These are phyloP conservation scores for Rhingia campestris DNA, from an alignment of 2,888 invertebrate species.

Conservation along the genomic window DNA sequence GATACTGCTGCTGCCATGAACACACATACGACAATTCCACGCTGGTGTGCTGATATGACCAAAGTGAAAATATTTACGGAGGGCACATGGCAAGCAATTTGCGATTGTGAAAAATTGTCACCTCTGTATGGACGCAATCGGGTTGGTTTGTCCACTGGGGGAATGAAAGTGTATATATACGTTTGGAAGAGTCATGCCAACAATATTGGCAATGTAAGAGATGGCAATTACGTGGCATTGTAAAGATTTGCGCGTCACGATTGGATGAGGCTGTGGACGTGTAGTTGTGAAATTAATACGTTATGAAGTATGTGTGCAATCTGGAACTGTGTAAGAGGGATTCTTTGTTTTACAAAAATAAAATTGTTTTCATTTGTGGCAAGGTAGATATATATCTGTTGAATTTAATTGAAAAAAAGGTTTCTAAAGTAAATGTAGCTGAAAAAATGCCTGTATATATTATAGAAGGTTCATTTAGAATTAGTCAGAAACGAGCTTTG, in stretches of 20 bases:
- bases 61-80: constrained; percentile 31
- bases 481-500: too few relatives aligned
- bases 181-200: neutral
- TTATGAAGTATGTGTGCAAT: too few relatives aligned
- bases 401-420: too few relatives aligned
- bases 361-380: too few relatives aligned
- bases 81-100: constrained; percentile 35
- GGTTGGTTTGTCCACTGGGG: neutral
- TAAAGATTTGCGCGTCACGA: neutral
- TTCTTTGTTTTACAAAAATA: too few relatives aligned
- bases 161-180: neutral
- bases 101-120: constrained; percentile 36
- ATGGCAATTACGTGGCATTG: neutral
- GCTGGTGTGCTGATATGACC: neutral
- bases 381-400: too few relatives aligned
- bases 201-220: neutral
- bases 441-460: too few relatives aligned
- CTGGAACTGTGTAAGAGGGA: too few relatives aligned
- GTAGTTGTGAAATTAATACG: neutral
- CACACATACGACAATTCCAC: neutral
- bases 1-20: constrained; percentile 12
- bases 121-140: constrained; percentile 19
- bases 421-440: too few relatives aligned
- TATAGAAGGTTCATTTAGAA: too few relatives aligned
- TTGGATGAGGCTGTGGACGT: neutral